Base-by-base conservation (phyloP, 2,113 vertebrate species). In the Calonectris borealis region DNA sequence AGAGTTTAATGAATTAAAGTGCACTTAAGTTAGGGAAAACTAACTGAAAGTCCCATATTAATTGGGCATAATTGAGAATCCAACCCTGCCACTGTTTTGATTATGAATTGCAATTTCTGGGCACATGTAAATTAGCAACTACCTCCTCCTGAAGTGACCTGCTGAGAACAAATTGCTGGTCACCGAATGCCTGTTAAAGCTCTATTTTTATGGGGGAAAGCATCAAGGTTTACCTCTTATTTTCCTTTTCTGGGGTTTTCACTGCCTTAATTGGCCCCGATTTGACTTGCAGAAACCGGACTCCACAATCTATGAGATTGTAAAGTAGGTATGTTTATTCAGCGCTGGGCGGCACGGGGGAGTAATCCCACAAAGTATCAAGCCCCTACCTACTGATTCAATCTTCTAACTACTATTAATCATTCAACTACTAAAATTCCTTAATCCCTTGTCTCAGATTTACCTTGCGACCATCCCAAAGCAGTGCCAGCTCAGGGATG, bases 381-480 rank as follows among this genome's bases (percentile, higher is more conserved):
- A n/a, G n/a, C n/a, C n/a, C n/a, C n/a, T n/a, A n/a, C n/a, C n/a
- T n/a, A n/a, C n/a, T n/a, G n/a, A n/a, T n/a, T n/a, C n/a, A n/a
- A n/a, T n/a, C n/a, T n/a, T n/a, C n/a, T n/a, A n/a, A n/a, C n/a
- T n/a, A n/a, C n/a, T n/a, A n/a, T n/a, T n/a, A n/a, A n/a, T n/a
- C n/a, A n/a, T n/a, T n/a, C n/a, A n/a, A n/a, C n/a, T n/a, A n/a
- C n/a, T n/a, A n/a, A n/a, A n/a, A n/a, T n/a, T n/a, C n/a, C n/a
- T n/a, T n/a, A n/a, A n/a, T n/a, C n/a, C n/a, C n/a, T n/a, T n/a
- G n/a, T n/a, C n/a, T n/a, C n/a, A n/a, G n/a, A n/a, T n/a, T 78
- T 54, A 48, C 69, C n/a, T 17, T 19, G 29, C 2, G 14, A 24
- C 46, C 48, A 13, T 3, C 32, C 1, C 0, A 14, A 9, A 70